A percentile compares a stretch with the other conserved stretches of the same genome.
These are phyloP conservation scores for Frankliniella fusca DNA, from an alignment of 2,888 invertebrate species.

Conservation along the genomic window DNA sequence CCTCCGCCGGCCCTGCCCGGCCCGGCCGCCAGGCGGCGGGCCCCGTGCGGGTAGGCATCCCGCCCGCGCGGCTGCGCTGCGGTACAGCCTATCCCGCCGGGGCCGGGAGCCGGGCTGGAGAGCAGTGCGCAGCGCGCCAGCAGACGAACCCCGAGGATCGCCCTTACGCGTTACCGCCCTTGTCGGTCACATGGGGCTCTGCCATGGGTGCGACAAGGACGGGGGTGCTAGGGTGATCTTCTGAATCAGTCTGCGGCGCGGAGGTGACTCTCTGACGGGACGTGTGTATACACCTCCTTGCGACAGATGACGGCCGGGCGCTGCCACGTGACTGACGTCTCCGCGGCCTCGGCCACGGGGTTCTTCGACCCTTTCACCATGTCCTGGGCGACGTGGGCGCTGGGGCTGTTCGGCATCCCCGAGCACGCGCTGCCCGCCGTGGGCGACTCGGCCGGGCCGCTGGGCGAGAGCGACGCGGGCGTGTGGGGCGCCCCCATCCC, in stretches of 20 bases:
- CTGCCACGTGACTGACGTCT: constrained; percentile 80
- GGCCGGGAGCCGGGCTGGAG: no score
- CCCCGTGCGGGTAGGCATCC: constrained; percentile 5
- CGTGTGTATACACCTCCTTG: no score
- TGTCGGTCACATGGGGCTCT: no score
- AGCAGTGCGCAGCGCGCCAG: no score
- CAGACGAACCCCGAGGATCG: no score
- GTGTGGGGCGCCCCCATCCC: constrained; percentile 75
- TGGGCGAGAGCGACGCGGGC: constrained; percentile 61
- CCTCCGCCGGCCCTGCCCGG: neutral
- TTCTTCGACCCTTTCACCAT: constrained; percentile 89
- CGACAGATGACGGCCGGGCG: constrained; percentile 46
- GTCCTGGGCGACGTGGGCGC: constrained; percentile 74
- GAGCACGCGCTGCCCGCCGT: constrained; percentile 71
- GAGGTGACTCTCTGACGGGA: no score
- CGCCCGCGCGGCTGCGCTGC: no score
- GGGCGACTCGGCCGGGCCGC: constrained; percentile 70
- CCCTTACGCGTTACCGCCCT: no score
- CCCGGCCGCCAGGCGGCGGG: constrained; percentile 47
- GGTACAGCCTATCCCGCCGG: no score
- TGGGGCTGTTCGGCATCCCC: constrained; percentile 69
- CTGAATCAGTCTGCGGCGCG: no score
- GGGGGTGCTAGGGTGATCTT: no score
- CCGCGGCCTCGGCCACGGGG: constrained; percentile 86
- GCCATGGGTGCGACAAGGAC: no score